Evolutionary conservation across 2,113 vertebrate species (phyloP), one percentile per base, ranked within the genome.

Genomic region (Ancistrus triradiatus): DNA sequence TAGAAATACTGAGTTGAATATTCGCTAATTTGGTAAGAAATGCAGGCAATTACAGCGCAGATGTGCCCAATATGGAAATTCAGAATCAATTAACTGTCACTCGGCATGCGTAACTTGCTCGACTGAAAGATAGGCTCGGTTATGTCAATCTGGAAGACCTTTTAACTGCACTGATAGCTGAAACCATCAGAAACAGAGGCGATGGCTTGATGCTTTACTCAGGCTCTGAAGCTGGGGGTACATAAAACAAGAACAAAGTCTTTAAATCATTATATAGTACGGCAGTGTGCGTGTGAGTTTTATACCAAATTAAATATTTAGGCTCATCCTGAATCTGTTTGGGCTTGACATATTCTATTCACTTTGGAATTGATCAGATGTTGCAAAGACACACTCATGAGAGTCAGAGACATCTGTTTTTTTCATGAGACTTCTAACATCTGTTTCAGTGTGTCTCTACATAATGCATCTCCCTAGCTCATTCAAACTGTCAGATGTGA

Each of bases 231-330:
- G 2, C 35, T 11, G 10, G 27, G 27, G 7, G 7, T 31, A 31
- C 27, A 31, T 31, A 11, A 38, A 4, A 11, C 35, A 38, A 38
- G 10, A 38, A 11, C 35, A 38, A 13, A 3, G 35, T 42, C 4
- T 63, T 38, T 56, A 15, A 44, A 33, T 24, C 14, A 8, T 19
- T 7, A 46, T 44, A 31, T n/a, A 7, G 18, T 22, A 25, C 2
- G 27, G 8, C 24, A n/a, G 38, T 42, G 11, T 42, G 13, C n/a
- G 6, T 73, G 75, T 60, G 66, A 35, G 63, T 77, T 59, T 67
- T 57, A 67, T 69, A 78, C 44, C 57, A 64, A 63, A 46, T 80
- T 66, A 83, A 84, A 80, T 77, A 84, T 82, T 83, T 70, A 82
- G 69, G 75, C 52, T 59, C 75, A 53, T 62, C 74, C 74, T 70